These are phyloP conservation scores for Tetheella fluctuosa DNA, from an alignment of 2,888 invertebrate genomes.

Conservation along the genomic window DNA sequence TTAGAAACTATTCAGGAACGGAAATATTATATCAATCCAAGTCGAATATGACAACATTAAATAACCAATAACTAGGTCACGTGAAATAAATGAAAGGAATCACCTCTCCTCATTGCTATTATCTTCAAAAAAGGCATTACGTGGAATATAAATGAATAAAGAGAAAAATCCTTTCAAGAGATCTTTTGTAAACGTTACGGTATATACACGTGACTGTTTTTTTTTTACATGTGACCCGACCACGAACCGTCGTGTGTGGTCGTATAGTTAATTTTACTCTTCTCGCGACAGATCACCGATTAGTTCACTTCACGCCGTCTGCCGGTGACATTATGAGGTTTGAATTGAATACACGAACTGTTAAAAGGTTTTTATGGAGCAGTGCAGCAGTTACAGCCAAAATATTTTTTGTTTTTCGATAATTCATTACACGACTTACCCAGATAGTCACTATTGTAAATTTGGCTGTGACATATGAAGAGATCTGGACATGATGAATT, in stretches of 20 bases:
- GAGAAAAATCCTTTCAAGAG: constrained; percentile 9
- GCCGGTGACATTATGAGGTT: constrained; percentile 18
- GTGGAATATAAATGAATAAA: neutral
- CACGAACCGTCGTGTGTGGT: constrained; percentile 42
- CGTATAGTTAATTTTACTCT: constrained; percentile 33
- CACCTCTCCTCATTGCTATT: neutral
- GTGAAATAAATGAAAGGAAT: neutral
- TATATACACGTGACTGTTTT: constrained; percentile 39
- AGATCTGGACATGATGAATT: too few relatives aligned
- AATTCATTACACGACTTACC: too few relatives aligned
- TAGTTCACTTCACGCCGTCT: constrained; percentile 23
- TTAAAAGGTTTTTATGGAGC: neutral
- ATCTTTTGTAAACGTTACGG: constrained; percentile 6
- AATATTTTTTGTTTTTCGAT: too few relatives aligned
- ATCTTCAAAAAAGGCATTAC: neutral
- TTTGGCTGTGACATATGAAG: too few relatives aligned
- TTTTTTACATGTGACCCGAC: constrained; percentile 24
- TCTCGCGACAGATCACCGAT: constrained; percentile 39
- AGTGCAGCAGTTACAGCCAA: neutral
- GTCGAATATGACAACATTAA: neutral
- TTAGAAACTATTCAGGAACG: neutral
- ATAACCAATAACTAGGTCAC: neutral
- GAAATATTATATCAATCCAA: neutral
- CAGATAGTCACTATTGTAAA: too few relatives aligned
- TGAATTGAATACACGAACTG: constrained; percentile 16